Base-by-base conservation (phyloP, 2,888 invertebrate genomes). In the Cantharis nigra region DNA sequence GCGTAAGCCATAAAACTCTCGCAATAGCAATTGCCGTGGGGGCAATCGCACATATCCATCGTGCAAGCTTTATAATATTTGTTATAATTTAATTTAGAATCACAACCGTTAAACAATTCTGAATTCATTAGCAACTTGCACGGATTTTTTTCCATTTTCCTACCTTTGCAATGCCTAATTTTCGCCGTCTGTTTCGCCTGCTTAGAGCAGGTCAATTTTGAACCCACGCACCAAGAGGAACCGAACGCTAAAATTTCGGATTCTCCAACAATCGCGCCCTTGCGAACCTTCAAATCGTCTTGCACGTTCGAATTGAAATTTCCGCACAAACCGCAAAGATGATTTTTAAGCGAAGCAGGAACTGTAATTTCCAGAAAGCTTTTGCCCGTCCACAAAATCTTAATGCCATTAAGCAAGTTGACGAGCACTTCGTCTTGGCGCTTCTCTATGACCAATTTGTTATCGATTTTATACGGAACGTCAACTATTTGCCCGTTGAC, bases 321-420 rank as follows among this genome's bases (percentile, higher is more conserved):
- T 0, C 98, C 98, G 86, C 98, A 98, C 16, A 98, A 90, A 13
- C 98, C 98, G 86, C 98, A 98, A 76, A 97, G 88, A 83, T 92
- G 92, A 76, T 91, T 92, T 87, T 93, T 95, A 89, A 93, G 96
- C 73, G 89, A 90, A 84, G 93, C 92, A 4, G 96, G 95, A 13
- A 97, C 95, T 0, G 92, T 91, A 0, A 94, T 91, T 89, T 98
- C 98, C 78, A 98, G 90, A 86, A 97, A 97, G 83, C 97, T 97
- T 83, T 95, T 95, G 1, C 98, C 97, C 85, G 97, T 97, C 98
- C 98, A 98, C 62, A 96, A 90, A 80, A 98, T 91, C 85, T 94
- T 94, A 23, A 98, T 90, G 0, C 97, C 97, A 82, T 95, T 91
- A 63, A 92, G 90, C 1, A 96, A 92, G 86, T 90, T 92, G 71